Evolutionary conservation across 2,113 vertebrate species (phyloP).

Genomic region (Pogonocichla stellata): DNA sequence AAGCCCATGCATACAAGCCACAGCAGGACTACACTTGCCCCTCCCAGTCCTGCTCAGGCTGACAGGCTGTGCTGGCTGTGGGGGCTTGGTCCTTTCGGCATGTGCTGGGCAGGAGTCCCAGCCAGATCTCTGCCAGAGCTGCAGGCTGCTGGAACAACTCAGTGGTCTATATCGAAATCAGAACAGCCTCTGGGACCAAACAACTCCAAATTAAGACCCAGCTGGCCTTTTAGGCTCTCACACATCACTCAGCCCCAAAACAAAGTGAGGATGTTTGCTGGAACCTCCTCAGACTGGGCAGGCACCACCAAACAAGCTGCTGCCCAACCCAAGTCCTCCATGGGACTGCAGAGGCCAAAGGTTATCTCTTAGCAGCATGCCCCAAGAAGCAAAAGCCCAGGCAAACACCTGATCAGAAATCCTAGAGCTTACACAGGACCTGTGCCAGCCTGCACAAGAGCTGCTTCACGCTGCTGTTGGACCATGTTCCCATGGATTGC

Average conservation of each 20-base stretch:
- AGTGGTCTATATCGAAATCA: rapidly evolving
- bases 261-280: not conserved
- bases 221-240: not conserved
- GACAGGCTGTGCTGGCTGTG: no score
- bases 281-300: not conserved
- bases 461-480: rapidly evolving
- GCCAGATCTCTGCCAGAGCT: rapidly evolving
- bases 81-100: not conserved
- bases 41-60: not conserved
- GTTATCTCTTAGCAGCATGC: not conserved
- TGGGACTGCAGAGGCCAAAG: rapidly evolving
- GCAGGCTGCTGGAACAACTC: not conserved
- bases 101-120: not conserved
- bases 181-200: not conserved
- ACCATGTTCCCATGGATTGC: no score
- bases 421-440: not conserved
- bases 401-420: not conserved
- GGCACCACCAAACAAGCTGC: not conserved
- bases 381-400: not conserved
- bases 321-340: not conserved
- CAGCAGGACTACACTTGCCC: rapidly evolving
- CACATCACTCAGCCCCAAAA: not conserved
- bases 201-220: not conserved
- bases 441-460: not conserved
- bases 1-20: rapidly evolving